Conservation (phyloP, 2,797 vertebrate species). For the Urocyon cinereoargenteus region DNA sequence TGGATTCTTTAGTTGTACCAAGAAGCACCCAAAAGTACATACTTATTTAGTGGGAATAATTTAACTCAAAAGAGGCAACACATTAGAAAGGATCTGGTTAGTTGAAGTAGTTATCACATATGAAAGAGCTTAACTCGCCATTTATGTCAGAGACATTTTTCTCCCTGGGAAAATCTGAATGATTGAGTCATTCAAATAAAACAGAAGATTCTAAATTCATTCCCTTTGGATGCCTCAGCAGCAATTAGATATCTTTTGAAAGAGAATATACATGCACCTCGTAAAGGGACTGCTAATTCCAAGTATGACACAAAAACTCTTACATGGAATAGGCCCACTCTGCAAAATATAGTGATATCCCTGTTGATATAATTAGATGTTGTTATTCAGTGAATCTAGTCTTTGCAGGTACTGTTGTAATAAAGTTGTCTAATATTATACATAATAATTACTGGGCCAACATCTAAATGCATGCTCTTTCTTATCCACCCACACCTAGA, state of each 20-base stretch:
- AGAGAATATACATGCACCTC: background rate
- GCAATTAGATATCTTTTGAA: conserved; percentile 16
- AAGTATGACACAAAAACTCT: background rate
- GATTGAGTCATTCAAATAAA: conserved; percentile 61
- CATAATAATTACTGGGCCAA: conserved; percentile 60
- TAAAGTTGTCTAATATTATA: conserved; percentile 62
- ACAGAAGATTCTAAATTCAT: conserved; percentile 27
- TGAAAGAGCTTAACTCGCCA: conserved; percentile 32
- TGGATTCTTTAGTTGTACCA: background rate
- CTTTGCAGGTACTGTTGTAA: conserved; percentile 59
- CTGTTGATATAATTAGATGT: conserved; percentile 71
- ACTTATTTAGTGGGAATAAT: conserved; percentile 35
- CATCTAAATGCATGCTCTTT: conserved; percentile 40
- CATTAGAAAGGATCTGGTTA: conserved; percentile 31
- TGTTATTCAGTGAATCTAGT: conserved; percentile 61
- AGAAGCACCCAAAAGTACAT: background rate
- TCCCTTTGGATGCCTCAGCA: background rate
- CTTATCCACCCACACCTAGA: conserved; percentile 49
- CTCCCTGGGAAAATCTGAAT: conserved; percentile 38
- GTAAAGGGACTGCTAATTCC: conserved; percentile 19
- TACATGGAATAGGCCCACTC: background rate
- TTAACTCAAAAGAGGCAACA: conserved; percentile 44
- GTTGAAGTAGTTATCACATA: conserved; percentile 37
- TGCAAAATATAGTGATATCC: conserved; percentile 46
- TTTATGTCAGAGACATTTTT: conserved; percentile 40